phyloP scores from a whole-genome alignment of 2,113 vertebrate species.

The Lagopus leucura region DNA sequence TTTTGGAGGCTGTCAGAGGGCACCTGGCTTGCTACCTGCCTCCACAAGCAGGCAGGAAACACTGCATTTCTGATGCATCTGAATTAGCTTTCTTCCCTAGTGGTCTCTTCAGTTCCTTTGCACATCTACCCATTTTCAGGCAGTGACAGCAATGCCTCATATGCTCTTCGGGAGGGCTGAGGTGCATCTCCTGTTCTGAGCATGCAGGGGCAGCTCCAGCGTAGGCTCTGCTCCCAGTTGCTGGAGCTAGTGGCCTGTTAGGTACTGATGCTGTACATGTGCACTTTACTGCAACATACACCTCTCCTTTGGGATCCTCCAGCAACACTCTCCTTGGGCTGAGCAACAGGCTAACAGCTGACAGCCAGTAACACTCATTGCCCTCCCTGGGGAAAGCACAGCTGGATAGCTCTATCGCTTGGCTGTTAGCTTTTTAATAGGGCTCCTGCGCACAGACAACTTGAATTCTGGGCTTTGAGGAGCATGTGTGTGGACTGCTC shows the following conservation, averaged over 20 bases:
- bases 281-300: background rate
- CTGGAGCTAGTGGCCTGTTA: background rate
- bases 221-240: background rate
- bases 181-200: background rate
- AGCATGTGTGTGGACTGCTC: background rate
- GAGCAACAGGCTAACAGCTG: rapidly evolving
- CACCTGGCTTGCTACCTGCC: background rate
- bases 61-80: rapidly evolving
- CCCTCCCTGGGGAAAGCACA: background rate
- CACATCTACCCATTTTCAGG: background rate
- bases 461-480: background rate
- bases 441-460: background rate
- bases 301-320: background rate
- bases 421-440: background rate
- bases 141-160: background rate
- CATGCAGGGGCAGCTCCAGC: background rate
- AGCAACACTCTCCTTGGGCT: background rate
- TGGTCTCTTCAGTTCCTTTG: background rate
- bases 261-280: rapidly evolving
- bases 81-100: background rate
- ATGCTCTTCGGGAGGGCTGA: background rate
- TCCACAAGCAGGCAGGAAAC: background rate
- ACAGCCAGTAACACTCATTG: rapidly evolving
- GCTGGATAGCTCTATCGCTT: background rate
- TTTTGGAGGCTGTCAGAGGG: background rate